These are phyloP conservation scores for Phania funesta DNA, from an alignment of 2,888 invertebrate species.

Conservation along the genomic window DNA sequence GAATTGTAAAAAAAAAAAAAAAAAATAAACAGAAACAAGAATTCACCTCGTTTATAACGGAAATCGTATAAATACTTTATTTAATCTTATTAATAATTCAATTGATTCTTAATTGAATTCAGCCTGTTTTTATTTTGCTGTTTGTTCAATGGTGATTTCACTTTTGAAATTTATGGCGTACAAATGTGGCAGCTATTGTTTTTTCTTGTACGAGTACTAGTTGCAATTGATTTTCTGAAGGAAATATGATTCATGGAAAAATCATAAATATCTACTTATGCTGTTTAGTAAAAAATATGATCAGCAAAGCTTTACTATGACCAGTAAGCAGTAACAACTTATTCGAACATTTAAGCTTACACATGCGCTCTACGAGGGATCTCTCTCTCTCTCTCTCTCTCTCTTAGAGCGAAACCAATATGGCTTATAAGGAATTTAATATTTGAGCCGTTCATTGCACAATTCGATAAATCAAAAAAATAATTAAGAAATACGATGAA, in stretches of 20 bases:
- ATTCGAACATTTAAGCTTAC: too few relatives aligned
- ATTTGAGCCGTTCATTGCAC: too few relatives aligned
- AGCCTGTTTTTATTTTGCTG: constrained; percentile 7
- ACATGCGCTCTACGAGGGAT: too few relatives aligned
- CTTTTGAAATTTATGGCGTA: constrained; percentile 29
- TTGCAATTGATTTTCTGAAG: constrained; percentile 32
- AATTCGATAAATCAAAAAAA: too few relatives aligned
- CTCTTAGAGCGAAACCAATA: too few relatives aligned
- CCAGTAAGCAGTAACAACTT: too few relatives aligned
- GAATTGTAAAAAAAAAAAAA: constrained; percentile 43
- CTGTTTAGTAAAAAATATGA: too few relatives aligned
- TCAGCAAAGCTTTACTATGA: too few relatives aligned
- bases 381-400: too few relatives aligned
- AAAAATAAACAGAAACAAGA: neutral
- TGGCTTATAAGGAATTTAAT: too few relatives aligned
- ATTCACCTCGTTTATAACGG: constrained; percentile 44
- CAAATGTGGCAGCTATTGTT: neutral
- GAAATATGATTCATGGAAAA: constrained; percentile 4
- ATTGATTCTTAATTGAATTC: constrained; percentile 58
- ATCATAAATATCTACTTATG: too few relatives aligned
- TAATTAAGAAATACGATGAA: too few relatives aligned
- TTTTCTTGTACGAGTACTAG: neutral
- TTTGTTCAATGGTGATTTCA: constrained; percentile 44
- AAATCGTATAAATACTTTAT: constrained; percentile 40
- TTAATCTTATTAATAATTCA: constrained; percentile 63